Conservation (phyloP, 1,140 invertebrate species). For the Scaptomyza hsui region DNA sequence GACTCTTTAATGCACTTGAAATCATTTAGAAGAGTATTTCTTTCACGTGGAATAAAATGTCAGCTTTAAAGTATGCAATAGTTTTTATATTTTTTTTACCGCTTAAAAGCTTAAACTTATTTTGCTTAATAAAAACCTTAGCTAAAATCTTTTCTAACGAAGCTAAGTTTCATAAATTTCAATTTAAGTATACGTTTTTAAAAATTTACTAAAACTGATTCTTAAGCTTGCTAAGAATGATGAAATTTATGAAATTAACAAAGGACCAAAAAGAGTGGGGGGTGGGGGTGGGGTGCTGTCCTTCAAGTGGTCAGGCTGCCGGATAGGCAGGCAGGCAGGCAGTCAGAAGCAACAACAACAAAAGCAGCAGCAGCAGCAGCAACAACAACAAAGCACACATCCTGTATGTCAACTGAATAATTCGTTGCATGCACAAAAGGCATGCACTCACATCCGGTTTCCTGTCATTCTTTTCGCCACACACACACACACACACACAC, state of each 20-base stretch:
- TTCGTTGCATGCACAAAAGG: conserved; percentile 82
- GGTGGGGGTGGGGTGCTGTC: conserved; percentile 5
- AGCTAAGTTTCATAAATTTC: no score
- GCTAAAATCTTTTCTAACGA: no score
- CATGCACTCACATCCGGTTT: conserved; percentile 82
- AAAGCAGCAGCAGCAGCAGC: conserved; percentile 40
- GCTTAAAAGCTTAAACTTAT: no score
- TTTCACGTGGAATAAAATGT: no score
- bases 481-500: conserved; percentile 14
- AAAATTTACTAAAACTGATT: not conserved
- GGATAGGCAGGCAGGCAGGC: conserved; percentile 31
- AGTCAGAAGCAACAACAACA: conserved; percentile 28
- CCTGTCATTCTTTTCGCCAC: conserved; percentile 78
- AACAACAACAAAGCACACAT: conserved; percentile 79
- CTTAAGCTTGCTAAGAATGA: conserved; percentile 20
- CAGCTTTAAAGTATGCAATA: no score
- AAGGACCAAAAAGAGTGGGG: not conserved
- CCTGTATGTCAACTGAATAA: conserved; percentile 81
- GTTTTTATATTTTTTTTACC: no score
- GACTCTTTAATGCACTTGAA: not conserved
- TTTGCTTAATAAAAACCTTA: no score
- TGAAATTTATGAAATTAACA: conserved; percentile 51
- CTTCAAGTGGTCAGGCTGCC: conserved; percentile 15
- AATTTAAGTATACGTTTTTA: not conserved
- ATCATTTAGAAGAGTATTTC: not conserved